Evolutionary conservation across 2,888 invertebrate species (phyloP).

Genomic region (Tachina lurida): DNA sequence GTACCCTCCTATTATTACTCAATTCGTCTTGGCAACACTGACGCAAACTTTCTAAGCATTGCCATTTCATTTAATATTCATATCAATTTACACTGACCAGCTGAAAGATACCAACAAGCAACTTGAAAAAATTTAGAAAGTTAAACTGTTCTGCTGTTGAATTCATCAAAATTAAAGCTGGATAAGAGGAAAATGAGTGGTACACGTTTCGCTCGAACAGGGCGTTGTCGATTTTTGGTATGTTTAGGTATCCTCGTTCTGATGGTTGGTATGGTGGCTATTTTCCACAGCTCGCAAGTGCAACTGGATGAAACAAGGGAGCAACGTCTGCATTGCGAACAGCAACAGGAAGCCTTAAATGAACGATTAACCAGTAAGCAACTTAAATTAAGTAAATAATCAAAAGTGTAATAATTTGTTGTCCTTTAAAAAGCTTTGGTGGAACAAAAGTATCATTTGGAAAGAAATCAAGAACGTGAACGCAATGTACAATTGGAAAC

Average conservation of each 20-base stretch:
- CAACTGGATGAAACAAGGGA: slow-evolving; percentile 85
- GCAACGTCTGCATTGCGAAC: slow-evolving; percentile 84
- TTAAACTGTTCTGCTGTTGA: not conserved
- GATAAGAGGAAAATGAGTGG: slow-evolving; percentile 79
- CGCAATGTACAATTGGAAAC: slow-evolving; percentile 84
- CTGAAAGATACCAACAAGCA: slow-evolving; percentile 11
- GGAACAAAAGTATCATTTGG: slow-evolving; percentile 85
- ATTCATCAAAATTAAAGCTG: slow-evolving; percentile 41
- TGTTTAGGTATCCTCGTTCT: slow-evolving; percentile 84
- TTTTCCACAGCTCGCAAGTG: slow-evolving; percentile 85
- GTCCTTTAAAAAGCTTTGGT: slow-evolving; percentile 83
- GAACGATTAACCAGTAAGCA: slow-evolving; percentile 85
- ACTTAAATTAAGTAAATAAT: not conserved
- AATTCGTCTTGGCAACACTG: not conserved
- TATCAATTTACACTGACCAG: slow-evolving; percentile 35
- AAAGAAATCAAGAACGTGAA: slow-evolving; percentile 85
- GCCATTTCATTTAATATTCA: not conserved
- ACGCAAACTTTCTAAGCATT: not conserved
- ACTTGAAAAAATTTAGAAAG: not conserved
- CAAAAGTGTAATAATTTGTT: not conserved
- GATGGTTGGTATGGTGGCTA: slow-evolving; percentile 84
- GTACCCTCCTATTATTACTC: no score
- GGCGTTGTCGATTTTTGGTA: slow-evolving; percentile 85
- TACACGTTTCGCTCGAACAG: slow-evolving; percentile 85
- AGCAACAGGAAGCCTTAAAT: slow-evolving; percentile 85